Percentiles rank a stretch among this genome's conserved stretches.
Conservation (phyloP, 2,888 invertebrate genomes). For the Agrilus biguttatus region DNA sequence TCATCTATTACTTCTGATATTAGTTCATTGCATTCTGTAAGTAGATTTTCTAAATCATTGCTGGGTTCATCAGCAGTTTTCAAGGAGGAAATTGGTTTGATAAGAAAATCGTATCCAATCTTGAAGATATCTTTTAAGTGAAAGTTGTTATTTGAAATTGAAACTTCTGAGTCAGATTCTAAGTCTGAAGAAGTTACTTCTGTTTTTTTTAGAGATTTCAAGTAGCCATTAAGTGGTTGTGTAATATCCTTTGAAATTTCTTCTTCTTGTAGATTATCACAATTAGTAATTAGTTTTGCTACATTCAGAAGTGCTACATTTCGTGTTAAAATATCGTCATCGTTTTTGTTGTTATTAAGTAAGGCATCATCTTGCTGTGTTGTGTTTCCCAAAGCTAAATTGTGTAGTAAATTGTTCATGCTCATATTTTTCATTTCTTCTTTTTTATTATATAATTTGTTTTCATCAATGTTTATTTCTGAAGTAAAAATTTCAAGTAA, state of each 20-base stretch:
- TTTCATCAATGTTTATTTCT: background rate
- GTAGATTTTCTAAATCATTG: no score
- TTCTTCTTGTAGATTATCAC: slow-evolving; percentile 2
- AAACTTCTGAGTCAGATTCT: no score
- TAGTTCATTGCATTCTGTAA: no score
- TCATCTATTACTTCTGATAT: no score
- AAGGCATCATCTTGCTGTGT: background rate
- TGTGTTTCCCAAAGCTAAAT: background rate
- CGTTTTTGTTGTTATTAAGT: background rate
- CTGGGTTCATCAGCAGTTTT: no score
- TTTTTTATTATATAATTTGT: slow-evolving; percentile 2
- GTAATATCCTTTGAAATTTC: slow-evolving; percentile 9
- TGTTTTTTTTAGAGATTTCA: slow-evolving; percentile 4
- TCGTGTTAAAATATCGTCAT: background rate
- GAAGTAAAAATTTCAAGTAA: slow-evolving; percentile 2
- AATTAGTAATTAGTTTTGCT: slow-evolving; percentile 14
- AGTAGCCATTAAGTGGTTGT: slow-evolving; percentile 12
- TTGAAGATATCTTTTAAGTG: no score
- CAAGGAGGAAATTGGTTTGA: no score
- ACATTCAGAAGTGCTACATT: slow-evolving; percentile 19
- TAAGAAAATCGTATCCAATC: no score
- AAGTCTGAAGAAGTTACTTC: no score
- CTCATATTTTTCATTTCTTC: slow-evolving; percentile 1
- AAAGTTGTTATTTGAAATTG: no score
- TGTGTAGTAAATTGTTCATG: slow-evolving; percentile 3